A percentile compares a stretch with the other conserved stretches of the same genome.
These are phyloP conservation scores for Pachyseris speciosa DNA, from an alignment of 64 coral and sea anemone species.

Conservation along the genomic window DNA sequence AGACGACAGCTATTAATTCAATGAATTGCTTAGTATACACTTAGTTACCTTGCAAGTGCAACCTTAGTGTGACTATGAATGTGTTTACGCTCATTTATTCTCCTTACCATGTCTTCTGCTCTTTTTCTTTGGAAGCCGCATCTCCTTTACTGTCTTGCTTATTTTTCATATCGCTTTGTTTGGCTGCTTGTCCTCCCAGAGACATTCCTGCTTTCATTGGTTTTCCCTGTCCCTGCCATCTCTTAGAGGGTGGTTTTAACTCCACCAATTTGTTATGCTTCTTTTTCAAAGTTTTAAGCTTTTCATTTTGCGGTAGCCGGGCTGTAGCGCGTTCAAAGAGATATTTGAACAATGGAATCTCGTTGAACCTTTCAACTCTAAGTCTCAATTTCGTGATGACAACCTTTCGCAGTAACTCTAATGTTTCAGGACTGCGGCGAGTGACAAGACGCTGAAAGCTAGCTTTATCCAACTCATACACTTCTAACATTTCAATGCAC, in stretches of 20 bases:
- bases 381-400: slow-evolving; percentile 66
- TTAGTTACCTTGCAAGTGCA: too few relatives aligned
- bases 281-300: neutral
- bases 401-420: slow-evolving; percentile 49
- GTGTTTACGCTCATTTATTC: neutral
- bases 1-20: too few relatives aligned
- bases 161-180: neutral
- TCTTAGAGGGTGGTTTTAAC: neutral
- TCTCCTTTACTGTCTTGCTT: neutral
- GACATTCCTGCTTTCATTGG: neutral
- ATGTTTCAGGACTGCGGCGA: slow-evolving; percentile 67
- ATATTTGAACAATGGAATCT: slow-evolving; percentile 72
- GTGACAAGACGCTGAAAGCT: slow-evolving; percentile 79
- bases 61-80: too few relatives aligned
- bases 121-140: neutral
- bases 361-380: slow-evolving; percentile 42
- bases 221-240: neutral
- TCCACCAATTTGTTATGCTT: neutral
- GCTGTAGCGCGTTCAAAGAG: slow-evolving; percentile 46
- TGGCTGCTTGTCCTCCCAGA: neutral
- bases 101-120: neutral
- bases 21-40: too few relatives aligned
- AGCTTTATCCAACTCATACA: slow-evolving; percentile 84
- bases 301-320: neutral
- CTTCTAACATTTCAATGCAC: slow-evolving; percentile 79